Base-by-base conservation (phyloP, 2,113 vertebrate species). In the Serilophus lunatus region DNA sequence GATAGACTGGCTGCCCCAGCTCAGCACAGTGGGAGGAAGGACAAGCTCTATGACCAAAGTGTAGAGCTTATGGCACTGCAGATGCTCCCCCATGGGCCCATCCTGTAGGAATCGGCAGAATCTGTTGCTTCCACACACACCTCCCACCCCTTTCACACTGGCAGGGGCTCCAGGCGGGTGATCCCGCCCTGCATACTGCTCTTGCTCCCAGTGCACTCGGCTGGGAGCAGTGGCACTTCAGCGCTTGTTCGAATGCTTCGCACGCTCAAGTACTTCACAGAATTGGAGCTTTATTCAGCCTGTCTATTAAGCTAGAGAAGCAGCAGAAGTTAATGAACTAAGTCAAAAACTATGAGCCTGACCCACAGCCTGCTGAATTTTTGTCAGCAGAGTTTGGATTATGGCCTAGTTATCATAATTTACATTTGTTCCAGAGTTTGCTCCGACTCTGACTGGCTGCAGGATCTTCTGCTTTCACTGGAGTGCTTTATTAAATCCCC, bases 351-450 rank as follows among this genome's bases (percentile, higher is more conserved):
- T 87, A 92, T 0, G 5, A 92, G 90, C 28, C 92, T 93, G 90
- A 95, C 82, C 82, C 31, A 6, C 71, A 86, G 90, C 79, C 92
- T 91, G 82, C 65, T 94, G 85, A 80, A 95, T 96, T 95, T 92
- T 94, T 96, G 92, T 96, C 87, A 95, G 90, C 79, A 78, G 84
- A 85, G 82, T 95, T 94, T 96, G 95, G 94, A 94, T 93, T 95
- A 96, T 77, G 68, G 90, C 94, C 92, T 96, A 93, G 96, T 96
- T 94, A 95, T 91, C 92, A 87, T 94, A 95, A 97, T 95, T 96
- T 96, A 90, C 93, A 96, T 96, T 96, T 96, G 95, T 94, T 96
- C 92, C 94, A 93, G 93, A 93, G 93, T 95, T 97, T 93, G 82
- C 92, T 92, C 85, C 3, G 75, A 82, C 79, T 92, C 94, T 86